Evolutionary conservation across 2,113 vertebrate species (phyloP), one percentile per base, ranked within the genome.

Genomic region (Cyphomyrus discorhynchus): DNA sequence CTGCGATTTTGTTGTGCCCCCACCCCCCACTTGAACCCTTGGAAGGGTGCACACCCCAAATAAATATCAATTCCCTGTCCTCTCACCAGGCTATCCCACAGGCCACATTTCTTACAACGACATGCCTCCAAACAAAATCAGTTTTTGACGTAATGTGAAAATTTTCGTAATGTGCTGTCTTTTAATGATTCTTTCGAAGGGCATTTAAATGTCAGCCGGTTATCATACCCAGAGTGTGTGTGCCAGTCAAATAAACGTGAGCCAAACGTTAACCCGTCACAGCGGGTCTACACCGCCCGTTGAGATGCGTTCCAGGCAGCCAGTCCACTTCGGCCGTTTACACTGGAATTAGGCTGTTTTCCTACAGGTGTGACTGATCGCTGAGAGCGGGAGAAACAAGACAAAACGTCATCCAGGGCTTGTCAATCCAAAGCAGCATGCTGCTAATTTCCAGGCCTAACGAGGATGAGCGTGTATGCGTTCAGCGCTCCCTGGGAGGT

Each of bases 401-500:
- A n/a, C 45, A n/a, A 84, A 83, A 56, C 85, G 83, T 45, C 74
- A 80, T 7, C 74, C 49, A 3, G 74, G 50, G 74, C 70, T 49
- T 49, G 47, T 82, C 47, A 89, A 53, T 80, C 88, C 88, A 21
- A 52, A 21, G 15, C 74, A 10, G 35, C 35, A 8, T 10, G 5
- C 50, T 56, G 70, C 74, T 56, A 87, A 77, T 52, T 92, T 52
- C 17, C 77, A 35, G 45, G n/a, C 85, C 50, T 87, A 53, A 53
- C 2, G 21, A 24, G 46, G 45, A 27, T 11, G 9, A 10, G 45
- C 1, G 45, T 19, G 15, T 6, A 6, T 39, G 35, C 2, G 21
- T 19, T 47, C 42, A 1, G 39, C 45, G 5, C 35, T 19, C 45
- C 45, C 0, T 24, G 82, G 45, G 45, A 84, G 21, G 82, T 47